Percentiles rank a stretch among this genome's conserved stretches.
phyloP scores from a whole-genome alignment of 2,888 invertebrate species.

The Sinopyrophorus schimmeli region DNA sequence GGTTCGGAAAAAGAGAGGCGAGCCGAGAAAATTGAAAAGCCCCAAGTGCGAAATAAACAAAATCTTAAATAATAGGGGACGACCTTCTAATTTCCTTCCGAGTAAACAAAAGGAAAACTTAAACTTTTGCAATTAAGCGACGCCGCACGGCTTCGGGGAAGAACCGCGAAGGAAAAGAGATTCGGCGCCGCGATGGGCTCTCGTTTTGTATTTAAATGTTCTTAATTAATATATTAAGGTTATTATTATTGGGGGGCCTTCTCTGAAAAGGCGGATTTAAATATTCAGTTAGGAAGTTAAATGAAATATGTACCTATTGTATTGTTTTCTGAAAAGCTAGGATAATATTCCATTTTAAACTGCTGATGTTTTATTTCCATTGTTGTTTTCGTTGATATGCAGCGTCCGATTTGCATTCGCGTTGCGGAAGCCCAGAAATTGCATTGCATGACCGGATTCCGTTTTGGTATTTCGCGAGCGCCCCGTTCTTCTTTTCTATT shows the following conservation, averaged over 20 bases:
- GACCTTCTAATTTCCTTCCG: slow-evolving; percentile 22
- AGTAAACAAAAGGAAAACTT: slow-evolving; percentile 24
- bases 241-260: slow-evolving; percentile 20
- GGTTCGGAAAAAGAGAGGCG: too few species aligned
- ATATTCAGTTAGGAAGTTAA: slow-evolving; percentile 21
- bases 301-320: slow-evolving; percentile 33
- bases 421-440: slow-evolving; percentile 34
- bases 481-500: too few species aligned
- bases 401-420: slow-evolving; percentile 41
- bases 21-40: too few species aligned
- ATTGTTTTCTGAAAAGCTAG: slow-evolving; percentile 21
- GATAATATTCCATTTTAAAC: slow-evolving; percentile 31
- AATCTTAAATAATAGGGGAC: too few species aligned
- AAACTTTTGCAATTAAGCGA: slow-evolving; percentile 26
- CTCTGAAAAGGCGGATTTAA: slow-evolving; percentile 22
- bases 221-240: slow-evolving; percentile 30
- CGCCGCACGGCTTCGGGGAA: too few species aligned
- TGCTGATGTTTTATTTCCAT: slow-evolving; percentile 37
- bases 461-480: slow-evolving; percentile 9
- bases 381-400: slow-evolving; percentile 43
- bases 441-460: slow-evolving; percentile 36
- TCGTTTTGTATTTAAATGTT: slow-evolving; percentile 21
- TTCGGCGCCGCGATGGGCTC: slow-evolving; percentile 16
- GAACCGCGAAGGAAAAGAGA: too few species aligned
- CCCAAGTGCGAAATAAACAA: too few species aligned